Conservation (phyloP, 2,113 vertebrate genomes). For the Elachura formosa region DNA sequence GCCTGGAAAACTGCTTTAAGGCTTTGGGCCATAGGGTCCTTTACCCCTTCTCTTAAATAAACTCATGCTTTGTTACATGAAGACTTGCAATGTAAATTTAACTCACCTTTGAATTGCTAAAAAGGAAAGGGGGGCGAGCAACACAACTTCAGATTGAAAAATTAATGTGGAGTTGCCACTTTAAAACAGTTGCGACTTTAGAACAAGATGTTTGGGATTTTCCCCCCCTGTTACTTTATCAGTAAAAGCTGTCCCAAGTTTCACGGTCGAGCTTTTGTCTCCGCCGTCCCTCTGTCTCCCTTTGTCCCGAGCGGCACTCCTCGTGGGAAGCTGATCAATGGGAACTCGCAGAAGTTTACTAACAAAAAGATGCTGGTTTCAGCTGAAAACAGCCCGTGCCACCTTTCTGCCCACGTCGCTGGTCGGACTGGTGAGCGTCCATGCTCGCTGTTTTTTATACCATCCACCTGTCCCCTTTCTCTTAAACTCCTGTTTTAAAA, state of each 20-base stretch:
- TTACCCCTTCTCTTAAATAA: background rate
- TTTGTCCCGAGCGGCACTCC: constrained; percentile 27
- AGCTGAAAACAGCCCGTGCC: background rate
- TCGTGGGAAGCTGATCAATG: constrained; percentile 1
- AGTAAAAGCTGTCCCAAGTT: background rate
- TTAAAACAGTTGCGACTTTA: background rate
- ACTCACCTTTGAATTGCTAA: background rate
- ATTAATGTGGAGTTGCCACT: background rate
- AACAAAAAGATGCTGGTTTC: background rate
- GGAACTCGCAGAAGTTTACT: background rate
- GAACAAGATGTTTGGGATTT: background rate
- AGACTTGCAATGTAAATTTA: constrained; percentile 17
- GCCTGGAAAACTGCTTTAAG: background rate
- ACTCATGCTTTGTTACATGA: background rate
- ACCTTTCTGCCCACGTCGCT: background rate
- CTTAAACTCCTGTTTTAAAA: background rate
- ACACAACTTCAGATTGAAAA: background rate
- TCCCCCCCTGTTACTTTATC: accelerated
- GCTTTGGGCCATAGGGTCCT: background rate
- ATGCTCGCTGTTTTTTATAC: background rate
- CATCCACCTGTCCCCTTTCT: background rate
- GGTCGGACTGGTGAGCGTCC: background rate
- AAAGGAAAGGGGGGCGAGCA: background rate
- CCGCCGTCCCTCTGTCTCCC: background rate
- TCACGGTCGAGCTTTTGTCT: constrained; percentile 39